Percentiles rank a stretch among this genome's conserved stretches.
phyloP scores from a whole-genome alignment of 2,113 vertebrate species.

The Rostratula benghalensis region DNA sequence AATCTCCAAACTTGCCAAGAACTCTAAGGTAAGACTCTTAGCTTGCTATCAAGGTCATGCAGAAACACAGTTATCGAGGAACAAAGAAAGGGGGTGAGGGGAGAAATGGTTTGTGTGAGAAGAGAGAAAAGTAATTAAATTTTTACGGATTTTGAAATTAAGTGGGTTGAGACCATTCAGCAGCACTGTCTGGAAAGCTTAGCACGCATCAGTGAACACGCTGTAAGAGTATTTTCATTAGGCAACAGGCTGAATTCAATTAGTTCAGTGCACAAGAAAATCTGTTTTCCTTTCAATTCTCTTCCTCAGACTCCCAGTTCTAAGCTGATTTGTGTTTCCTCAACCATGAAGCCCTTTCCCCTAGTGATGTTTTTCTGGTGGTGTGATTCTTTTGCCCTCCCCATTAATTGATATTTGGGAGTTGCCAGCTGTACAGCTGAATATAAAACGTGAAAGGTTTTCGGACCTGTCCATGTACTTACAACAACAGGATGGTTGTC shows the following conservation, averaged over 20 bases:
- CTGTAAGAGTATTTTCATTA: slow-evolving; percentile 17
- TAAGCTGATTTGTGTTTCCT: slow-evolving; percentile 26
- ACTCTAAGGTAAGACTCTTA: slow-evolving; percentile 79
- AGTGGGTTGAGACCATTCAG: slow-evolving; percentile 19
- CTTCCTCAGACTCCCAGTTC: neutral
- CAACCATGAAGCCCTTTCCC: slow-evolving; percentile 19
- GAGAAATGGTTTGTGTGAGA: neutral
- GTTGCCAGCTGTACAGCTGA: neutral
- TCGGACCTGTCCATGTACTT: slow-evolving; percentile 1
- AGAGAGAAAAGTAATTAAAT: neutral
- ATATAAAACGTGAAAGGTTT: slow-evolving; percentile 9
- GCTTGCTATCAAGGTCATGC: neutral
- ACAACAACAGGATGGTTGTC: neutral
- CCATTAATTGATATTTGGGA: slow-evolving; percentile 4
- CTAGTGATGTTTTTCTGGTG: slow-evolving; percentile 30
- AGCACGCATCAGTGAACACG: slow-evolving; percentile 8
- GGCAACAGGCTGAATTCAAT: slow-evolving; percentile 32
- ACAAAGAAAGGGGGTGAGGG: fast-evolving
- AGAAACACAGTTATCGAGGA: neutral
- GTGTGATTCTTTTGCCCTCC: slow-evolving; percentile 23
- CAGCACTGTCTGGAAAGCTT: slow-evolving; percentile 31
- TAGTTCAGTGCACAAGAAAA: slow-evolving; percentile 53
- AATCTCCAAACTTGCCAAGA: slow-evolving; percentile 83
- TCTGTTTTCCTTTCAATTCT: slow-evolving; percentile 46
- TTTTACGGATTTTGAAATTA: neutral